These are phyloP conservation scores for Coregonus clupeaformis DNA, from an alignment of 2,113 vertebrate genomes.

Conservation along the genomic window DNA sequence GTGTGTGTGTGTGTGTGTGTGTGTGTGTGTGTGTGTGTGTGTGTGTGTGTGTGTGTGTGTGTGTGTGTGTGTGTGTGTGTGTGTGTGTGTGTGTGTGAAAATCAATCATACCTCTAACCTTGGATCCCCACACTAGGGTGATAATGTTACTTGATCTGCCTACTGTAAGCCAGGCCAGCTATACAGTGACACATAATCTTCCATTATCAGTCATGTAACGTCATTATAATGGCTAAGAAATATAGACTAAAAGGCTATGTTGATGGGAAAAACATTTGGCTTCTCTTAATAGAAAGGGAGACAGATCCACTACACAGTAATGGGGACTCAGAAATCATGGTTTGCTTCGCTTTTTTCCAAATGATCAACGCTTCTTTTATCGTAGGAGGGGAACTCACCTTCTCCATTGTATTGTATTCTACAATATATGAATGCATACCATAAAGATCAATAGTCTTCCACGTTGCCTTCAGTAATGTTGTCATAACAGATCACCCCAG, in stretches of 20 bases:
- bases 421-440: neutral
- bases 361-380: neutral
- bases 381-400: neutral
- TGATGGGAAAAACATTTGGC: neutral
- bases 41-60: neutral
- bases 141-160: too few relatives aligned
- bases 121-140: too few relatives aligned
- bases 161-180: neutral
- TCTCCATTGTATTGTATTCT: neutral
- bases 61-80: constrained; percentile 14
- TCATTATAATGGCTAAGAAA: neutral
- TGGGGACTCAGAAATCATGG: neutral
- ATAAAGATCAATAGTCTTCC: neutral
- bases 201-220: neutral
- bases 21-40: constrained; percentile 5
- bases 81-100: constrained; percentile 16
- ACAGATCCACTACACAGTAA: neutral
- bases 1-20: neutral
- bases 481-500: constrained; percentile 6
- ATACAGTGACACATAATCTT: neutral
- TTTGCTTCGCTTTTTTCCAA: neutral
- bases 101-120: too few relatives aligned
- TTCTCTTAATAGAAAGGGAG: neutral
- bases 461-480: neutral
- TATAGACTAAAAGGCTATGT: neutral